Conservation (phyloP, 2,113 vertebrate genomes). For the Cyprinodon tularosa region DNA sequence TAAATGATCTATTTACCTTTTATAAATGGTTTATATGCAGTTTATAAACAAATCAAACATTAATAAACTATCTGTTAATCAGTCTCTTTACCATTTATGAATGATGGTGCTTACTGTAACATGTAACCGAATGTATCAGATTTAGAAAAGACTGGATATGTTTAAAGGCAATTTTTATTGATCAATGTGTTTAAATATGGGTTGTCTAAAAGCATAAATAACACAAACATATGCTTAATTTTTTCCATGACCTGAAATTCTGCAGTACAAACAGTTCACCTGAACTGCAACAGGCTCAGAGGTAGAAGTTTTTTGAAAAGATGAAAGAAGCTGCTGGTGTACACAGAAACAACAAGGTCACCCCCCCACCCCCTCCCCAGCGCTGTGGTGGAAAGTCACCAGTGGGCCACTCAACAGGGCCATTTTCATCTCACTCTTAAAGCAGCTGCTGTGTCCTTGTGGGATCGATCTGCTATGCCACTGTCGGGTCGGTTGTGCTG, state of each 20-base stretch:
- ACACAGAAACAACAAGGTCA: conserved; percentile 62
- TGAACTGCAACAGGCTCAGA: neutral
- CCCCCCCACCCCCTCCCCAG: conserved; percentile 46
- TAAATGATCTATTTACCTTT: too few relatives aligned
- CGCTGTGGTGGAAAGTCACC: conserved; percentile 64
- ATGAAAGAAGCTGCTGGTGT: conserved; percentile 25
- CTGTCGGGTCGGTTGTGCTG: conserved; percentile 60
- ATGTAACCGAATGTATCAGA: neutral
- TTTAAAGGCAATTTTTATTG: neutral
- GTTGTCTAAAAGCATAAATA: neutral
- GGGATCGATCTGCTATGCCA: conserved; percentile 67
- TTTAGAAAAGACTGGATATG: neutral
- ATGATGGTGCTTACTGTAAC: too few relatives aligned
- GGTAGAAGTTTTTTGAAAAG: conserved; percentile 14
- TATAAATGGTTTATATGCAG: too few relatives aligned
- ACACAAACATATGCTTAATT: neutral
- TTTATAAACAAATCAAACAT: too few relatives aligned
- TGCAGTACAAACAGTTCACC: conserved; percentile 1
- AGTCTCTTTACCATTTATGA: too few relatives aligned
- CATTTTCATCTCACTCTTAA: conserved; percentile 51
- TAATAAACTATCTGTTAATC: too few relatives aligned
- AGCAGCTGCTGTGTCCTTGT: conserved; percentile 61
- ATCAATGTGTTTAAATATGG: neutral
- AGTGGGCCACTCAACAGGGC: conserved; percentile 48
- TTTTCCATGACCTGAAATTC: neutral